Percentiles rank a stretch among this genome's conserved stretches.
Evolutionary conservation across 1,140 invertebrate species (phyloP).

Genomic region (Drosophila jambulina): DNA sequence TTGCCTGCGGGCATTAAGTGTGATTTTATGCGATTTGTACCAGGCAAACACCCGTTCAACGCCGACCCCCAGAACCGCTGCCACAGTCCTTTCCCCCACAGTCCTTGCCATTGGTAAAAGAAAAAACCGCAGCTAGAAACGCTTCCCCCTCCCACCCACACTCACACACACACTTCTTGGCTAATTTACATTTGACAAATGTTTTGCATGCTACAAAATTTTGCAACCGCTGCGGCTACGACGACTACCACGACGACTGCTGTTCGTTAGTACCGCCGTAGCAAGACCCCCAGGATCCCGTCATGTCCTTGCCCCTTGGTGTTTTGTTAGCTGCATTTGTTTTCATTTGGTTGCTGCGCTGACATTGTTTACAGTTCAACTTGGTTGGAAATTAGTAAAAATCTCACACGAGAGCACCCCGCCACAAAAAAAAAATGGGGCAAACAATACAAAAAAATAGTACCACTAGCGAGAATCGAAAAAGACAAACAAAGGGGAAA

Average conservation of each 20-base stretch:
- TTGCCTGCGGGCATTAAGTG: conserved; percentile 81
- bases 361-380: conserved; percentile 81
- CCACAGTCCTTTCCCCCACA: background rate
- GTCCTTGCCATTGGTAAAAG: conserved; percentile 37
- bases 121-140: conserved; percentile 54
- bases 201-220: conserved; percentile 76
- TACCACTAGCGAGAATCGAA: conserved; percentile 30
- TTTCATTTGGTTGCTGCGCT: conserved; percentile 75
- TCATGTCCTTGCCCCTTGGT: conserved; percentile 39
- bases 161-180: conserved; percentile 43
- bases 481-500: conserved; percentile 16
- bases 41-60: conserved; percentile 43
- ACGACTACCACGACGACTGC: conserved; percentile 39
- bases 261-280: conserved; percentile 65
- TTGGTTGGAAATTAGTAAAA: conserved; percentile 78
- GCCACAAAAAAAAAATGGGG: conserved; percentile 10
- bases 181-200: conserved; percentile 83
- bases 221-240: conserved; percentile 57
- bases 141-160: background rate
- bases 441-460: conserved; percentile 35
- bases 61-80: conserved; percentile 1
- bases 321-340: conserved; percentile 76
- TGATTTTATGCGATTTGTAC: conserved; percentile 81
- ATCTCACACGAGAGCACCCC: conserved; percentile 66
- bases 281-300: conserved; percentile 1